These are phyloP conservation scores for Drosophila fungiperda DNA, from an alignment of 2,888 invertebrate species.

Conservation along the genomic window DNA sequence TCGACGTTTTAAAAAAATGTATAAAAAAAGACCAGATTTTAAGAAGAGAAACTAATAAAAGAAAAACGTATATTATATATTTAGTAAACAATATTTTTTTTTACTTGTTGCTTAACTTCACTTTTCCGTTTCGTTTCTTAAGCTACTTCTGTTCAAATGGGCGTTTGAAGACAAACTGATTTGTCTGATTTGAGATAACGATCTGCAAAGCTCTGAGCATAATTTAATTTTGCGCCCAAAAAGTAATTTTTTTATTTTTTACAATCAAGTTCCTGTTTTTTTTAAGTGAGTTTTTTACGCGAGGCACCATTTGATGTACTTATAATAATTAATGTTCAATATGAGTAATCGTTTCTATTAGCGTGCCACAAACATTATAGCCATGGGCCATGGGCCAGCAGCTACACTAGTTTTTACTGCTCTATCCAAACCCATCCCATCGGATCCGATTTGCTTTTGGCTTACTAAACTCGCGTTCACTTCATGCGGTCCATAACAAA, in stretches of 20 bases:
- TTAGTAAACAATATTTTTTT: not conserved
- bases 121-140: not conserved
- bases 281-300: slow-evolving; percentile 20
- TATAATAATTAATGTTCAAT: slow-evolving; percentile 67
- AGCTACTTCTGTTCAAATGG: slow-evolving; percentile 11
- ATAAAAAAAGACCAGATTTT: not conserved
- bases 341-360: slow-evolving; percentile 65
- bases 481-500: slow-evolving; percentile 29
- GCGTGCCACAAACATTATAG: slow-evolving; percentile 19
- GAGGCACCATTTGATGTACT: slow-evolving; percentile 29
- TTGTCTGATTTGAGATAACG: slow-evolving; percentile 25
- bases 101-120: not conserved
- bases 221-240: slow-evolving; percentile 35
- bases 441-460: slow-evolving; percentile 9
- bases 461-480: slow-evolving; percentile 43
- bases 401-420: slow-evolving; percentile 10
- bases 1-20: not conserved
- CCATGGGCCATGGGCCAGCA: slow-evolving; percentile 28
- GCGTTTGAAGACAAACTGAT: slow-evolving; percentile 27
- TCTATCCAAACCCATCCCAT: slow-evolving; percentile 3
- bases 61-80: not conserved
- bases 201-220: slow-evolving; percentile 36
- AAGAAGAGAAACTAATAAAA: not conserved
- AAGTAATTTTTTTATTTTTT: slow-evolving; percentile 35
- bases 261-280: slow-evolving; percentile 10